Base-by-base conservation (phyloP, 2,113 vertebrate genomes). In the Plecotus auritus region DNA sequence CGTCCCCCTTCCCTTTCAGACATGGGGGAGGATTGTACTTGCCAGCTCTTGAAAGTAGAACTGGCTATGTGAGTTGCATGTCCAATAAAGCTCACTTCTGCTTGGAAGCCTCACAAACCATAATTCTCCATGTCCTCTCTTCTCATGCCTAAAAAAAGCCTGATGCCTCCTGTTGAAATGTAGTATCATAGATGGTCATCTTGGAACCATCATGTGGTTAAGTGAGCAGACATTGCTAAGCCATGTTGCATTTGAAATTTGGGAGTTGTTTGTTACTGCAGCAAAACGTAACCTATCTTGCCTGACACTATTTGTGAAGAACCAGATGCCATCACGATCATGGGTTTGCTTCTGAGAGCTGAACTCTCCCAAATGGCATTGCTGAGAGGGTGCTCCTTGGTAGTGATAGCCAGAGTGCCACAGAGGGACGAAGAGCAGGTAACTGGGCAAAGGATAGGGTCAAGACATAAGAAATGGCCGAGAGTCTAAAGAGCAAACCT, bases 311-410 rank as follows among this genome's bases (percentile, higher is more conserved):
- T 90, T 56, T 54, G 13, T 64, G 30, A 67, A 49, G 37, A 77
- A 45, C 37, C 17, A 67, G n/a, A 30, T 49, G 47, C 9, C 42
- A 14, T 9, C 16, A 1, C 0, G 0, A 10, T 18, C 18, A 13
- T n/a, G 5, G 51, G 23, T 45, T 78, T 84, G 42, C 59, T 54
- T 91, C 76, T 67, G 37, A 61, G 61, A 40, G 4, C 9, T 47
- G 30, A 4, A 56, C 10, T 86, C 74, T 64, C 32, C 67, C 37
- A 67, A 10, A 17, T 61, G 16, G 66, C 83, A 49, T 2, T 23
- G 5, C 49, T 66, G 6, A 70, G 45, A 72, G 26, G 47, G 14
- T 32, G 0, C 18, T 81, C 47, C 51, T 40, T 30, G n/a, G 12
- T 13, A 17, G 7, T 18, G 45, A 47, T 7, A 35, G 54, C 16